These are phyloP conservation scores for Limnodromus scolopaceus DNA, from an alignment of 2,797 vertebrate genomes.

Conservation along the genomic window DNA sequence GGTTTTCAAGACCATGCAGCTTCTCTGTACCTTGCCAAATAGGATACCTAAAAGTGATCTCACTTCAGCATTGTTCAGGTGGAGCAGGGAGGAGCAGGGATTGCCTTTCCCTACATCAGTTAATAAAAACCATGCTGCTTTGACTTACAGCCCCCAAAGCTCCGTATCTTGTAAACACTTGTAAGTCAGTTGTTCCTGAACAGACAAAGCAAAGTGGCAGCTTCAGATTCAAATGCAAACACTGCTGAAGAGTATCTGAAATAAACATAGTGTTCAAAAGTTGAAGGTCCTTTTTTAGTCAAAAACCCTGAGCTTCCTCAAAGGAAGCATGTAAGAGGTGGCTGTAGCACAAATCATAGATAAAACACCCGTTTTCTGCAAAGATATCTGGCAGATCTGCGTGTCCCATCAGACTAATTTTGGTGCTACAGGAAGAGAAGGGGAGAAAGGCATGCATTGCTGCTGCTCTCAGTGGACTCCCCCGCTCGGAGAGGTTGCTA, in stretches of 20 bases:
- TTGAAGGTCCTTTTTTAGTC: background rate
- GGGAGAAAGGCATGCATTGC: background rate
- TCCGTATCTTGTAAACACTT: background rate
- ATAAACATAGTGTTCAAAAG: background rate
- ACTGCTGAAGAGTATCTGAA: background rate
- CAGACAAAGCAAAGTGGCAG: constrained; percentile 5
- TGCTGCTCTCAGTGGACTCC: constrained; percentile 59
- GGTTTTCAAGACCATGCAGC: background rate
- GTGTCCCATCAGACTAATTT: constrained; percentile 10
- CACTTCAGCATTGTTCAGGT: background rate
- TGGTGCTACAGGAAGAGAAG: constrained; percentile 1
- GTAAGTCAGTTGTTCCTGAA: background rate
- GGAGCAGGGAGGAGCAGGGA: background rate
- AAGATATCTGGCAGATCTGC: background rate
- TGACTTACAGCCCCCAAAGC: background rate
- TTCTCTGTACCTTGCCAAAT: background rate
- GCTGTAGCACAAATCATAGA: background rate
- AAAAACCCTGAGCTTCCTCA: constrained; percentile 9
- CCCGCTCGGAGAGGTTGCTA: background rate
- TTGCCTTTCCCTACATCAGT: background rate
- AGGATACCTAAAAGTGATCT: background rate
- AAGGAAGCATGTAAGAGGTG: background rate
- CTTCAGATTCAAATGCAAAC: constrained; percentile 10
- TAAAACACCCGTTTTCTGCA: constrained; percentile 34
- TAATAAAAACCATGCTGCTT: background rate